phyloP scores from a whole-genome alignment of 2,888 invertebrate genomes.

The Fragum sueziense region DNA sequence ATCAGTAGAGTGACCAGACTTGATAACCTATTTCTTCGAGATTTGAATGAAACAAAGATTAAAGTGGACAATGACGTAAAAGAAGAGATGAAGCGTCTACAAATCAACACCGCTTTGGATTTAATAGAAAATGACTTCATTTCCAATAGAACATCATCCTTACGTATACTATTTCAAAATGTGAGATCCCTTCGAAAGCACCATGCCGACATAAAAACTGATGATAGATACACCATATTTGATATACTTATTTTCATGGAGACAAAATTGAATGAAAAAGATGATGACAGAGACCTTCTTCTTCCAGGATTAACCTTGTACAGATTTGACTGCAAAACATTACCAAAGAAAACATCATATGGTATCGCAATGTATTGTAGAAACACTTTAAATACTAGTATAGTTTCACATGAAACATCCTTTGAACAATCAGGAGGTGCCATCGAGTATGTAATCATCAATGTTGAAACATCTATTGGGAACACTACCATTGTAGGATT shows the following conservation, averaged over 20 bases:
- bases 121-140: too few relatives aligned
- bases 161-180: constrained; percentile 26
- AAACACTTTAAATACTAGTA: not conserved
- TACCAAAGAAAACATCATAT: not conserved
- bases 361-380: not conserved
- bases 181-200: constrained; percentile 29
- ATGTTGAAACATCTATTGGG: not conserved
- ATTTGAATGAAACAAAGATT: constrained; percentile 34
- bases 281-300: not conserved
- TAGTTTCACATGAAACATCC: too few relatives aligned
- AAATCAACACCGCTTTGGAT: too few relatives aligned
- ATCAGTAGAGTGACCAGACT: constrained; percentile 41
- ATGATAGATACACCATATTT: not conserved
- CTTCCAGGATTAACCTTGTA: not conserved
- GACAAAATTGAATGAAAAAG: not conserved
- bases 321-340: not conserved
- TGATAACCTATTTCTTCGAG: constrained; percentile 19
- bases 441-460: not conserved
- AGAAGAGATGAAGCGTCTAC: constrained; percentile 6
- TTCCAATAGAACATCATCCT: not conserved
- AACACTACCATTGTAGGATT: not conserved
- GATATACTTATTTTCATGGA: constrained; percentile 6
- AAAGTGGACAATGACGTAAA: constrained; percentile 8
- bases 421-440: not conserved
- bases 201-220: constrained; percentile 11